These are phyloP conservation scores for Neodiprion pinetum DNA, from an alignment of 1,140 invertebrate species.

Conservation along the genomic window DNA sequence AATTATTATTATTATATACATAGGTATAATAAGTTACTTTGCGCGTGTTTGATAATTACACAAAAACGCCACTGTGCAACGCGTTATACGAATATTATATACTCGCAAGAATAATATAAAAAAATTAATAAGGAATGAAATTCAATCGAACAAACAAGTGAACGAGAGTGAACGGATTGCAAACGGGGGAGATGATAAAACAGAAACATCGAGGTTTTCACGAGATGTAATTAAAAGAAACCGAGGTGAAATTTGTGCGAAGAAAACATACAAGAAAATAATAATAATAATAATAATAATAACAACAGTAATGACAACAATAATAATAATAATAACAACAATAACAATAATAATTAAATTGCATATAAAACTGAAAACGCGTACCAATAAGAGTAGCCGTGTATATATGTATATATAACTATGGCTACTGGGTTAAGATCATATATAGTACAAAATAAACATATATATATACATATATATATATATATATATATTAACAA, in stretches of 20 bases:
- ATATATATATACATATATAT: conserved; percentile 39
- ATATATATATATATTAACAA: too few relatives aligned
- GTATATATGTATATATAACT: too few relatives aligned
- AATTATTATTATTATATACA: too few relatives aligned
- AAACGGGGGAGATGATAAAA: conserved; percentile 15
- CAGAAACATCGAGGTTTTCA: conserved; percentile 34
- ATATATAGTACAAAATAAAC: conserved; percentile 64
- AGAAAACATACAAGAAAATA: conserved; percentile 18
- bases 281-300: neutral
- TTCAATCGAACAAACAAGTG: neutral
- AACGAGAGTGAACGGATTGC: neutral
- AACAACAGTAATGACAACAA: neutral
- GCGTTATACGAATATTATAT: neutral
- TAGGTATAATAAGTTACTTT: too few relatives aligned
- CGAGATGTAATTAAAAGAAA: conserved; percentile 36
- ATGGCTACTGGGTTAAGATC: conserved; percentile 53
- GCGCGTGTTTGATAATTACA: too few relatives aligned
- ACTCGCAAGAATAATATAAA: neutral
- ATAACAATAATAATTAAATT: too few relatives aligned
- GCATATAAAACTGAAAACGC: too few relatives aligned
- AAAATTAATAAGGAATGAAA: neutral
- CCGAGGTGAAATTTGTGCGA: conserved; percentile 37
- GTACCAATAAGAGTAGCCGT: too few relatives aligned
- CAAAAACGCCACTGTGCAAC: neutral
- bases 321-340: too few relatives aligned